Evolutionary conservation across 2,888 invertebrate species (phyloP), one percentile per base, ranked within the genome.

Genomic region (Heliconius charithonia): DNA sequence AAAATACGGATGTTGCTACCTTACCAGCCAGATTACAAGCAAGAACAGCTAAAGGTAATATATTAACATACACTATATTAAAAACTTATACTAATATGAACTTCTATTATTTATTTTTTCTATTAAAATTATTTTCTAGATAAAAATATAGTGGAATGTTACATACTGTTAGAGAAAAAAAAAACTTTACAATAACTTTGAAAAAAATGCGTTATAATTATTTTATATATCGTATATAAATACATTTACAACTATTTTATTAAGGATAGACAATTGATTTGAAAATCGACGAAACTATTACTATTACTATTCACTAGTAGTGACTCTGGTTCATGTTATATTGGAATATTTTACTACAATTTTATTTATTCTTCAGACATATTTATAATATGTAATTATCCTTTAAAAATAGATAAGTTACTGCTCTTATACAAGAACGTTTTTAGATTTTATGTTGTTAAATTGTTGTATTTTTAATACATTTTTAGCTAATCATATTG

Each of bases 1-100:
- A 98, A 98, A 93, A 98, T 98, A 81, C 96, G 98, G 70, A 98
- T 98, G 98, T 95, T 98, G 84, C 95, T 98, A 84, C 98, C 98
- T 9, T 98, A 98, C 89, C 98, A 98, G 87, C 98, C 98, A 19
- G 98, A 98, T 89, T 98, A 98, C 91, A 98, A 98, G 88, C 96
- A 96, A 85, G 98, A 98, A 86, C 98, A 98, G 89, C 93, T 98
- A 75, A 98, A 98, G 95, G 95, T 95, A 88, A 85, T 27, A 25
- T n/a, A n/a, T 2, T 22, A 22, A 22, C 22, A n/a, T 59, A 59
- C 59, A 27, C 22, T 22, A 59, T n/a, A 59, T n/a, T 59, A 22
- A 59, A 59, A 12, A 7, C 7, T 22, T 22, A 51, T 51, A 22
- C 2, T 19, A 19, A 51, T 51, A 51, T 22, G 3, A 19, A 19